These are phyloP conservation scores for Malurus splendens DNA, from an alignment of 2,797 vertebrate genomes.

Conservation along the genomic window DNA sequence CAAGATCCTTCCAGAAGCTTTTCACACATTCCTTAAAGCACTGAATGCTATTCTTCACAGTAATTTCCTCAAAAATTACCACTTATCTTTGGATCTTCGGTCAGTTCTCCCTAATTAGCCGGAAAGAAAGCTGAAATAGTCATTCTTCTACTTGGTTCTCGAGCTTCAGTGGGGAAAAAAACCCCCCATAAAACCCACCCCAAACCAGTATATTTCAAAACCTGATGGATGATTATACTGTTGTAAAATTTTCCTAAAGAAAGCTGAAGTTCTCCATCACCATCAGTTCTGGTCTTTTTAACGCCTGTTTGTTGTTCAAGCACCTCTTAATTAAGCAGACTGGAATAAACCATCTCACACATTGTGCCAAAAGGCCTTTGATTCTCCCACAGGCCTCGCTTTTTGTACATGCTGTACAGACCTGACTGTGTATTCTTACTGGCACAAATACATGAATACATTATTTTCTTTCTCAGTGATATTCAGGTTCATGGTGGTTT, in stretches of 20 bases:
- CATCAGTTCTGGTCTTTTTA: not conserved
- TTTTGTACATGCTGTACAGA: not conserved
- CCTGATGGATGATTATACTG: not conserved
- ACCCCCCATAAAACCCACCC: no score
- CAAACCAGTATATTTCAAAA: not conserved
- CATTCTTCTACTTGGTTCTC: not conserved
- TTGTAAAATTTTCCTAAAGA: not conserved
- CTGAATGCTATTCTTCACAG: not conserved
- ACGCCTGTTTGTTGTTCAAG: not conserved
- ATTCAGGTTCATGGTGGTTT: fast-evolving
- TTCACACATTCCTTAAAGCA: not conserved
- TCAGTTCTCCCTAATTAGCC: not conserved
- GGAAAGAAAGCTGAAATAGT: not conserved
- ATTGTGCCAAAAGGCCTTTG: not conserved
- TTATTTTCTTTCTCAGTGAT: not conserved
- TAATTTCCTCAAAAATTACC: not conserved
- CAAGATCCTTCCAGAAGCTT: not conserved
- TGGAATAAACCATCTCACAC: not conserved
- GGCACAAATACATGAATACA: not conserved
- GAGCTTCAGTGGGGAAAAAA: fast-evolving
- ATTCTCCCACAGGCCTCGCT: not conserved
- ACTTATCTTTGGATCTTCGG: not conserved
- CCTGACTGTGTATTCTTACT: not conserved
- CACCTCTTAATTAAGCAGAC: not conserved
- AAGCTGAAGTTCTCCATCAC: not conserved